Conservation (phyloP, 2,888 invertebrate species). For the Xanthostigma xanthostigma region DNA sequence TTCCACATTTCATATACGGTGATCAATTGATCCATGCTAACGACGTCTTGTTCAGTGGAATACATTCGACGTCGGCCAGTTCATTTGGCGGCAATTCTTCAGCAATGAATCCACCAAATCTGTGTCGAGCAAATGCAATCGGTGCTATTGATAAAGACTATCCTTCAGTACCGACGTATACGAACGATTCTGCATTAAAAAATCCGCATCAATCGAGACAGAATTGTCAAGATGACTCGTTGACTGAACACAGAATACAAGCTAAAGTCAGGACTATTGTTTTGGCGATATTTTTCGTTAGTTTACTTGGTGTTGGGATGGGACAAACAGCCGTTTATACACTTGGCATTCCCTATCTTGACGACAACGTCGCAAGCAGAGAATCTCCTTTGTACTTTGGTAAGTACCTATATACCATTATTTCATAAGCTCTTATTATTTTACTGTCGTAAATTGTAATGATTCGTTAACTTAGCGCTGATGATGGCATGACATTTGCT, state of each 20-base stretch:
- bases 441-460: too few species aligned
- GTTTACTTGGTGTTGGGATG: slow-evolving; percentile 76
- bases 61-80: slow-evolving; percentile 18
- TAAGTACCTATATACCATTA: slow-evolving; percentile 29
- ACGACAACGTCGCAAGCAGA: slow-evolving; percentile 83
- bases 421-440: not conserved
- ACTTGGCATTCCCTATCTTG: slow-evolving; percentile 84
- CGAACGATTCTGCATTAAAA: slow-evolving; percentile 19
- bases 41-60: slow-evolving; percentile 27
- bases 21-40: slow-evolving; percentile 47
- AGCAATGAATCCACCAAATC: slow-evolving; percentile 24
- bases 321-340: slow-evolving; percentile 88
- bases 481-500: too few species aligned
- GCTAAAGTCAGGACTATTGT: slow-evolving; percentile 67
- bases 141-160: slow-evolving; percentile 4
- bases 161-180: not conserved
- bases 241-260: slow-evolving; percentile 50
- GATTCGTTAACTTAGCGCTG: too few species aligned
- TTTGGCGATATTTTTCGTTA: slow-evolving; percentile 75
- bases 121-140: slow-evolving; percentile 21
- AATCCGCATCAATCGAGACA: slow-evolving; percentile 2
- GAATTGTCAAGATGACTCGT: slow-evolving; percentile 43
- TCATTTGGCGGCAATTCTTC: slow-evolving; percentile 15
- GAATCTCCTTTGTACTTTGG: slow-evolving; percentile 87
- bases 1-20: slow-evolving; percentile 78